These are phyloP conservation scores for Drosophila prosaltans DNA, from an alignment of 1,140 invertebrate genomes.

Conservation along the genomic window DNA sequence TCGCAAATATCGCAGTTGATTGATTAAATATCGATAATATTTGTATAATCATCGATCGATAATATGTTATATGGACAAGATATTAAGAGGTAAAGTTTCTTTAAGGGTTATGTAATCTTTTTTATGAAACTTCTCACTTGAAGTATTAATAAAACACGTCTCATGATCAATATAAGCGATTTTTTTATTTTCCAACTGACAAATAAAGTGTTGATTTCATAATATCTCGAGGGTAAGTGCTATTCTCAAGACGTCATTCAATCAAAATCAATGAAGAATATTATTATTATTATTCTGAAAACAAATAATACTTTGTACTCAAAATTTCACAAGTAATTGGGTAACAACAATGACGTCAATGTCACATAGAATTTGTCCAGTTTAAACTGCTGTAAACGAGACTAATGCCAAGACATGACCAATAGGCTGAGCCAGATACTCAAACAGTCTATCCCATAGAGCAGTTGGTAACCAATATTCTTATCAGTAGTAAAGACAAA, in stretches of 20 bases:
- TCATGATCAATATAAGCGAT: too few relatives aligned
- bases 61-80: too few relatives aligned
- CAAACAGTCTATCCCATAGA: background rate
- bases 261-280: background rate
- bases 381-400: slow-evolving; percentile 46
- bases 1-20: too few relatives aligned
- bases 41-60: too few relatives aligned
- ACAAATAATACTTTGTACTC: background rate
- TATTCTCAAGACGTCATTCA: background rate
- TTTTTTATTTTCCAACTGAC: too few relatives aligned
- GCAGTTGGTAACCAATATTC: slow-evolving; percentile 10
- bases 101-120: too few relatives aligned
- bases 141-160: too few relatives aligned
- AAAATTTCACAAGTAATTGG: background rate
- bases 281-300: background rate
- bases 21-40: too few relatives aligned
- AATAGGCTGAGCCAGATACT: slow-evolving; percentile 34
- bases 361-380: slow-evolving; percentile 29
- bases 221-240: background rate
- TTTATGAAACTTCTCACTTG: too few relatives aligned
- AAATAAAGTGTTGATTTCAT: background rate
- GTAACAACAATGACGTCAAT: slow-evolving; percentile 56
- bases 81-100: too few relatives aligned
- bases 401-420: background rate
- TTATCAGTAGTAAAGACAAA: background rate